Evolutionary conservation across 2,888 invertebrate genomes (phyloP), one percentile per base, ranked within the genome.

Genomic region (Rotaria socialis): DNA sequence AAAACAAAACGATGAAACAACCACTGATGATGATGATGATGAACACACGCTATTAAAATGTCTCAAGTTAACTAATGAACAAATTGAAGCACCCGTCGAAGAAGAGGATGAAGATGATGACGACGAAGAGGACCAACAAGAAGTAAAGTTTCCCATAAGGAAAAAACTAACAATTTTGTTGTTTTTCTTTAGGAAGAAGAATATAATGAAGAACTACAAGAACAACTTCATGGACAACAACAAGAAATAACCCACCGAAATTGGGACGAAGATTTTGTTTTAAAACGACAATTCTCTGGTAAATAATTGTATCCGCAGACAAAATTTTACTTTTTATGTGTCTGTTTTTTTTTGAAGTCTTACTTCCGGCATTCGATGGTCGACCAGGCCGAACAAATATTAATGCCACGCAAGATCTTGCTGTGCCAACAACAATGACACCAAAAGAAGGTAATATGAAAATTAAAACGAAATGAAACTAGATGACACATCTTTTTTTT

Each of bases 351-450:
- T 11, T 19, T 75, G 41, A 24, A 47, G 80, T 98, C 10, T 93
- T 99, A 85, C 98, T 99, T 89, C 99, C 99, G 0, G 98, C 98
- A 4, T 99, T 99, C 91, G 99, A 99, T 92, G 99, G 99, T 67
- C 67, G 97, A 85, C 97, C 97, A 0, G 97, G 99, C 1, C 94
- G 98, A 88, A 96, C 97, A 16, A 99, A 99, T 92, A 95, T 98
- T 84, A 97, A 97, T 92, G 98, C 98, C 92, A 96, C 96, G 27
- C 93, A 93, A 92, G 96, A 96, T 91, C 94, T 97, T 88, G 94
- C 96, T 4, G 91, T 95, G 2, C 95, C 96, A 47, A 94, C 80
- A 19, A 80, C 52, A n/a, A 74, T 80, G 41, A 35, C 47, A 19
- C 80, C 43, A 47, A 74, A 41, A 80, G 47, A 80, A 80, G 80